Evolutionary conservation across 2,113 vertebrate species (phyloP), one percentile per base, ranked within the genome.

Genomic region (Channa maculata): DNA sequence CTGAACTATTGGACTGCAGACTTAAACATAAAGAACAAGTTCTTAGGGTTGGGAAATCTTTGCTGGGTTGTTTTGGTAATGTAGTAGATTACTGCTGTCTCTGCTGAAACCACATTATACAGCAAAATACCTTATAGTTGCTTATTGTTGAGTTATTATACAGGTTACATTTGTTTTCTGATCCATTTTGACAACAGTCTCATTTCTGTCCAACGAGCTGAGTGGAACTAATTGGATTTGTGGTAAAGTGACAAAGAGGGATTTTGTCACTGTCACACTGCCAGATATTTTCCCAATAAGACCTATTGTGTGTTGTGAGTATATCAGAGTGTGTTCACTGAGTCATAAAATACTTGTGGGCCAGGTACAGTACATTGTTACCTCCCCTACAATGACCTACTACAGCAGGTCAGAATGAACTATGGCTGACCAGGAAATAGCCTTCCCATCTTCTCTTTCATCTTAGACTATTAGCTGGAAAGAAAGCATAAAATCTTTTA

Each of bases 391-490:
- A 9, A 15, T 70, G 51, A 53, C 39, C 52, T 14, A 33, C 10
- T 5, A 34, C n/a, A 41, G 8, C 8, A 41, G 12, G 41, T 53
- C 37, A 45, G 70, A 66, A 15, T 55, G 5, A 72, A 54, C 37
- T 43, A 0, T 5, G 3, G 0, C 11, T 37, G 6, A 3, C 5
- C 5, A 36, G 24, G 3, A 37, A 43, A 36, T 13, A 38, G 45
- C 5, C 2, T 44, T 71, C n/a, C 7, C 41, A 34, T 45, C 3
- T 24, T 6, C 13, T 73, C 9, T 46, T 9, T 65, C 24, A 38
- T 50, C 43, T 8, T 10, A 63, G 33, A 33, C 45, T 43, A 65
- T 82, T 36, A 55, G 38, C n/a, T 61, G 51, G 58, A 61, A 37
- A 63, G 4, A 53, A n/a, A 41, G 46, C 14, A 34, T 38, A 5